Evolutionary conservation across 2,888 invertebrate species (phyloP), one percentile per base, ranked within the genome.

Genomic region (Drosophila histrio): DNA sequence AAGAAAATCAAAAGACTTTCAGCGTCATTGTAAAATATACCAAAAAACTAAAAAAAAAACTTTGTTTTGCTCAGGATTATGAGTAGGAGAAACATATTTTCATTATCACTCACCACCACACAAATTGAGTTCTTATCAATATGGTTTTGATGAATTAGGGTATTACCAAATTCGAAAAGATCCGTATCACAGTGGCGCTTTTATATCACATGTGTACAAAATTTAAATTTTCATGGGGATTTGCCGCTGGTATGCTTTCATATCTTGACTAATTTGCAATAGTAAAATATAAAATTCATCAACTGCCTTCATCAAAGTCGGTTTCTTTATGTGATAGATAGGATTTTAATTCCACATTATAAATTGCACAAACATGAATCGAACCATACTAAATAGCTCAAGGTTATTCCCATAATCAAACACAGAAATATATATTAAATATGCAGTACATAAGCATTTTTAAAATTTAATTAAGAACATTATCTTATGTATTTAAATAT

Each of bases 221-320:
- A 61, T 44, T 54, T 43, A 22, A 30, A 58, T 60, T 60, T 56
- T 59, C 34, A n/a, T 50, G 5, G 57, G 69, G 76, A 69, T 71
- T 79, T 77, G 30, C 24, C 6, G 1, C 21, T 54, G 34, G 50
- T 21, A 38, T 38, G 17, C 36, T 69, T 60, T 71, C 81, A 73
- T 75, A 74, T 68, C 63, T 66, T 79, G 73, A 76, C 57, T 70
- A 72, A 72, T 83, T 83, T 70, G 50, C 46, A 19, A 52, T 44
- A 22, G 30, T 53, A 32, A 39, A 68, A 67, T 68, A 34, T n/a
- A 59, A 87, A 84, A 81, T 87, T 81, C 78, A 75, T 81, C 81
- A 81, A 85, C 61, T 36, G 52, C 32, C 47, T 75, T 84, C 81
- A 77, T 84, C 87, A 81, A 77, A 74, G 49, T 54, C 65, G 62